A percentile compares a stretch with the other conserved stretches of the same genome.
phyloP scores from a whole-genome alignment of 2,888 invertebrate genomes.

The Trissolcus japonicus region DNA sequence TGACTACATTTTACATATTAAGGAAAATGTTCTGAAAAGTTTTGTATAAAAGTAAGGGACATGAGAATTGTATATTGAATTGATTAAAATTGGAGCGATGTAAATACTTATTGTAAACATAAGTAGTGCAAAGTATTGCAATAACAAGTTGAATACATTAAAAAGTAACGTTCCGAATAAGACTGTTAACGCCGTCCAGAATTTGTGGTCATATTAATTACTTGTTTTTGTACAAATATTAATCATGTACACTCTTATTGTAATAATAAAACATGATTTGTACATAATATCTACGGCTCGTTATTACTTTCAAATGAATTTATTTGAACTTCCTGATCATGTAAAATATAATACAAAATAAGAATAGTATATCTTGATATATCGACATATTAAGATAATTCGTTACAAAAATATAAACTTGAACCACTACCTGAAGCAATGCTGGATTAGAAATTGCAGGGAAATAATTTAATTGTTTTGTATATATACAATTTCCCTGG shows the following conservation, averaged over 20 bases:
- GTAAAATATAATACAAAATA: background rate
- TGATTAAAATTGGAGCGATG: too few relatives aligned
- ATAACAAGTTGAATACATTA: constrained; percentile 18
- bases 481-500: too few relatives aligned
- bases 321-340: background rate
- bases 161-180: constrained; percentile 25
- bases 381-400: too few relatives aligned
- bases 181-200: constrained; percentile 46
- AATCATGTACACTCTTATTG: constrained; percentile 22
- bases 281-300: constrained; percentile 19
- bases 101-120: constrained; percentile 1
- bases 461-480: too few relatives aligned
- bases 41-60: too few relatives aligned
- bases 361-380: background rate
- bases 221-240: constrained; percentile 25
- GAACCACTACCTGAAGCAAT: too few relatives aligned
- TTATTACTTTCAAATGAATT: background rate
- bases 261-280: constrained; percentile 27
- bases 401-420: background rate
- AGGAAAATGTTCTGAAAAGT: too few relatives aligned
- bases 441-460: too few relatives aligned
- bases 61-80: too few relatives aligned
- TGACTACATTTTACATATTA: too few relatives aligned
- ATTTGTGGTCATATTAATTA: constrained; percentile 27
- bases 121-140: constrained; percentile 18